phyloP scores from a whole-genome alignment of 2,888 invertebrate genomes.

The Formica aserva region DNA sequence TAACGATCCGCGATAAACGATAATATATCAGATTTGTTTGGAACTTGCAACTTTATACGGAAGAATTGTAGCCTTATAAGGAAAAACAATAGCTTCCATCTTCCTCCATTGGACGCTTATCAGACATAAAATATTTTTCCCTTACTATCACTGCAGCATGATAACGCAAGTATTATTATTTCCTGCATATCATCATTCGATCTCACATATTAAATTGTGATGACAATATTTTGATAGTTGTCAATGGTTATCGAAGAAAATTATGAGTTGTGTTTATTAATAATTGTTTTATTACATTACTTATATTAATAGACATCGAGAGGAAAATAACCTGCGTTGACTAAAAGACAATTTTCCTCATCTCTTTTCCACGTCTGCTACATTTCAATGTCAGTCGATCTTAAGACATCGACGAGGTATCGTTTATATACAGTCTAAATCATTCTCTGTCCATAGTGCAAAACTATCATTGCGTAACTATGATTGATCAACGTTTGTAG shows the following conservation, averaged over 20 bases:
- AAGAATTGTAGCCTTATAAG: not conserved
- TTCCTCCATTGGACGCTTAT: constrained; percentile 4
- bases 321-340: constrained; percentile 46
- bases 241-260: constrained; percentile 1
- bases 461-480: not conserved
- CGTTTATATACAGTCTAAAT: constrained; percentile 24
- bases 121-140: constrained; percentile 22
- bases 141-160: constrained; percentile 70
- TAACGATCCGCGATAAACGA: constrained; percentile 10
- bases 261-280: constrained; percentile 1
- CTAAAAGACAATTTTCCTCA: constrained; percentile 41
- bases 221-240: not conserved
- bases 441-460: constrained; percentile 16
- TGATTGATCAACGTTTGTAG: not conserved
- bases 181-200: constrained; percentile 62
- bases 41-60: constrained; percentile 12
- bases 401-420: constrained; percentile 66
- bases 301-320: constrained; percentile 22
- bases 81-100: constrained; percentile 17
- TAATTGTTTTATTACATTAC: not conserved
- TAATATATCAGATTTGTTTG: constrained; percentile 12
- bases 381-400: constrained; percentile 61
- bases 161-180: constrained; percentile 69
- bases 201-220: constrained; percentile 43
- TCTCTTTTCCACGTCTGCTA: constrained; percentile 37